Evolutionary conservation across 2,113 vertebrate genomes (phyloP).

Genomic region (Lota lota): DNA sequence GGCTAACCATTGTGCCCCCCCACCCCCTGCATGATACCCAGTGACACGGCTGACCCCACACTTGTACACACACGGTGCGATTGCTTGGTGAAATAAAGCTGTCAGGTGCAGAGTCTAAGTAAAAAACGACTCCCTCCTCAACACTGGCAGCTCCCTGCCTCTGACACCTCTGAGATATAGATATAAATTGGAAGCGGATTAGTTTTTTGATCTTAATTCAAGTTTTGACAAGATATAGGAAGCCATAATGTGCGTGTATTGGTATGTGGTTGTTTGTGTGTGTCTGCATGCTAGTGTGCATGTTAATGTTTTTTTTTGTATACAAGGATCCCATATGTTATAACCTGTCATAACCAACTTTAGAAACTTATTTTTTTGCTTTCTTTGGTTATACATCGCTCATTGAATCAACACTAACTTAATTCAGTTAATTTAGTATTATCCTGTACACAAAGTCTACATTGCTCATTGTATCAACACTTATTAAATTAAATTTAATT

Average conservation of each 20-base stretch:
- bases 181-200: slow-evolving; percentile 97
- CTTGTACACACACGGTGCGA: slow-evolving; percentile 90
- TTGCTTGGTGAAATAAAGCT: slow-evolving; percentile 99
- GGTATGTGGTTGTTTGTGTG: background rate
- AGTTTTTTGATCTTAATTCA: slow-evolving; percentile 94
- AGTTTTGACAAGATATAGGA: slow-evolving; percentile 88
- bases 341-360: too few species aligned
- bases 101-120: slow-evolving; percentile 93
- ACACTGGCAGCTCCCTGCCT: slow-evolving; percentile 79
- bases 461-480: too few species aligned
- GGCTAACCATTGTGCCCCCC: slow-evolving; percentile 48
- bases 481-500: too few species aligned
- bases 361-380: too few species aligned
- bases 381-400: too few species aligned
- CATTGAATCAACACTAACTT: too few species aligned
- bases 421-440: too few species aligned
- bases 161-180: slow-evolving; percentile 97
- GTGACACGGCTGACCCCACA: slow-evolving; percentile 85
- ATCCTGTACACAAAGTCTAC: too few species aligned
- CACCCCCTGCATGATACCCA: slow-evolving; percentile 55
- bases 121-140: slow-evolving; percentile 88
- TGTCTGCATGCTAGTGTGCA: slow-evolving; percentile 10
- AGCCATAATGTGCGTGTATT: slow-evolving; percentile 33
- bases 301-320: background rate
- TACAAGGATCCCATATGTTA: background rate